Base-by-base conservation (phyloP, 64 coral and sea anemone species). In the Pocillopora verrucosa region DNA sequence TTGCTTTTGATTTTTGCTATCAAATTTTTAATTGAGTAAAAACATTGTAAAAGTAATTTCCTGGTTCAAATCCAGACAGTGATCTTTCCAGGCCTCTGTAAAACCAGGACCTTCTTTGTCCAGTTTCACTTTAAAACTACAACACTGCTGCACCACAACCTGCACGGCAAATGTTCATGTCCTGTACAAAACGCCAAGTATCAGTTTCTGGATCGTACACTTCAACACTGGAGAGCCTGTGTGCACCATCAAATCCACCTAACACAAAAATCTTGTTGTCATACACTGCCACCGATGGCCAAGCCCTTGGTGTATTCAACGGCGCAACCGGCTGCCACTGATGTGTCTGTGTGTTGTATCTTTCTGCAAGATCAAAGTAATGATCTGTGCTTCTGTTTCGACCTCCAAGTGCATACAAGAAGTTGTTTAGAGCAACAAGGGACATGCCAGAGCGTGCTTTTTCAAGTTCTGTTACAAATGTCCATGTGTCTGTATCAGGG, bases 191-290 rank as follows among this genome's bases (percentile, higher is more conserved):
- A 60, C 65, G 88, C 97, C 97, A 99, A 19, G 88, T 77, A 65
- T 99, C 88, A n/a, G 72, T 74, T 11, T 93, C 93, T 12, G 97
- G 88, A 34, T 99, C 91, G 80, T 95, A 99, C 20, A 94, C 94
- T 57, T 99, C 97, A 9, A 94, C 97, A 91, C 91, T 95, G 10
- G 87, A 86, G 16, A 99, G 87, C 9, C 97, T 91, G 80, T 95
- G 92, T 5, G 94, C 91, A 20, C 97, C 97, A 99, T 99, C 97
- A 89, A 99, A 99, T 35, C 97, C 97, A 89, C 97, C 97, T 30
- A 99, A 74, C 25, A 95, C 91, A 93, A 93, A 99, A 26, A 99
- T 99, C 58, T 99, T 99, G 69, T 87, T 92, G 82, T 99, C 91
- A 85, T 92, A 95, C 17, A 99, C 97, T 24, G 94, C 93, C 12